phyloP scores from a whole-genome alignment of 2,797 vertebrate genomes.

The Diplodus sargus region DNA sequence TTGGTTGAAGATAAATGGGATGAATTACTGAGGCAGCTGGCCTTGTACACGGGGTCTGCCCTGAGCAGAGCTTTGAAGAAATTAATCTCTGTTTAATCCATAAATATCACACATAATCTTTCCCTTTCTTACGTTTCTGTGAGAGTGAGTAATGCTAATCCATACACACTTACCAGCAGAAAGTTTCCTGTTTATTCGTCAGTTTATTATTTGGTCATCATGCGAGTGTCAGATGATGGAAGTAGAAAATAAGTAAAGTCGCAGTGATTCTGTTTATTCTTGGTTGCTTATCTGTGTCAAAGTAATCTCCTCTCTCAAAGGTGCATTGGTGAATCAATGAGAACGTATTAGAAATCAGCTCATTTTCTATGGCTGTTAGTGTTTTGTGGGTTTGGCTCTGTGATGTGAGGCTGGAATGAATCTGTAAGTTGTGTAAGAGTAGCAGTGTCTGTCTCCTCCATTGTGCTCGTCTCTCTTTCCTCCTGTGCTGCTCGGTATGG shows the following conservation, averaged over 20 bases:
- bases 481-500: slow-evolving; percentile 15
- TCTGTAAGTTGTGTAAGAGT: slow-evolving; percentile 11
- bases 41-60: slow-evolving; percentile 46
- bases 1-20: slow-evolving; percentile 55
- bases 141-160: slow-evolving; percentile 23
- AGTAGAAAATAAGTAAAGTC: slow-evolving; percentile 11
- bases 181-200: slow-evolving; percentile 39
- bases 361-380: slow-evolving; percentile 36
- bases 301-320: slow-evolving; percentile 50
- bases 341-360: slow-evolving; percentile 47
- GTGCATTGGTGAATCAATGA: slow-evolving; percentile 44
- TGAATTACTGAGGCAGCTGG: slow-evolving; percentile 67
- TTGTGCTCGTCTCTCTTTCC: slow-evolving; percentile 7
- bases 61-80: slow-evolving; percentile 53
- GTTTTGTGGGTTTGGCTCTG: slow-evolving; percentile 1
- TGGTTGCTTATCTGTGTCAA: slow-evolving; percentile 17
- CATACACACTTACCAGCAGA: slow-evolving; percentile 24
- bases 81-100: slow-evolving; percentile 63
- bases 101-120: slow-evolving; percentile 54
- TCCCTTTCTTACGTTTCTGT: slow-evolving; percentile 22
- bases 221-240: slow-evolving; percentile 21
- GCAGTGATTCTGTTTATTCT: slow-evolving; percentile 30
- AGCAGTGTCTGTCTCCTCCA: slow-evolving; percentile 4
- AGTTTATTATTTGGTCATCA: slow-evolving; percentile 21
- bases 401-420: slow-evolving; percentile 21